phyloP scores from a whole-genome alignment of 2,113 vertebrate genomes.

The Spheniscus mendiculus region DNA sequence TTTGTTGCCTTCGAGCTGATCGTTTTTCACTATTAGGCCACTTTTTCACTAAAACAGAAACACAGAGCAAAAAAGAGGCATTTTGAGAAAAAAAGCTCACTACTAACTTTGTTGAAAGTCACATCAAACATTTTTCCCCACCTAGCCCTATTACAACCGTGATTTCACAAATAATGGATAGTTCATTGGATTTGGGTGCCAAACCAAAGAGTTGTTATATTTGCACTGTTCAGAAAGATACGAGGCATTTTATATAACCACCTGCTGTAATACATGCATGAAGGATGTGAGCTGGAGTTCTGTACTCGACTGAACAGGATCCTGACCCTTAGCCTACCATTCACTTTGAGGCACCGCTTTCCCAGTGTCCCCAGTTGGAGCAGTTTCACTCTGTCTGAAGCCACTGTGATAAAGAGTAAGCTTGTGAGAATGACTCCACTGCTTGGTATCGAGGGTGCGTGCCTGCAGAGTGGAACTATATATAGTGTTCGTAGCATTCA shows the following conservation, averaged over 20 bases:
- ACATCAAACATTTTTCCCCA: not conserved
- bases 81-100: not conserved
- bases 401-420: not conserved
- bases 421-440: not conserved
- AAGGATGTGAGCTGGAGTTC: not conserved
- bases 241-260: not conserved
- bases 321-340: not conserved
- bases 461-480: not conserved
- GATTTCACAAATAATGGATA: not conserved
- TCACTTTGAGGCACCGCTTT: rapidly evolving
- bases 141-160: not conserved
- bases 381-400: not conserved
- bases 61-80: not conserved
- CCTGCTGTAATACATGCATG: not conserved
- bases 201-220: not conserved
- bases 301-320: not conserved
- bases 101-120: not conserved
- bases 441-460: not conserved
- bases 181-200: not conserved
- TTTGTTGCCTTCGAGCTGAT: not conserved
- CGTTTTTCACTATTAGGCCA: not conserved
- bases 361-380: not conserved
- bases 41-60: not conserved
- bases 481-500: not conserved
- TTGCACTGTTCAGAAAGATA: not conserved